Conservation (phyloP, 2,888 invertebrate species). For the Pandemis corylana region DNA sequence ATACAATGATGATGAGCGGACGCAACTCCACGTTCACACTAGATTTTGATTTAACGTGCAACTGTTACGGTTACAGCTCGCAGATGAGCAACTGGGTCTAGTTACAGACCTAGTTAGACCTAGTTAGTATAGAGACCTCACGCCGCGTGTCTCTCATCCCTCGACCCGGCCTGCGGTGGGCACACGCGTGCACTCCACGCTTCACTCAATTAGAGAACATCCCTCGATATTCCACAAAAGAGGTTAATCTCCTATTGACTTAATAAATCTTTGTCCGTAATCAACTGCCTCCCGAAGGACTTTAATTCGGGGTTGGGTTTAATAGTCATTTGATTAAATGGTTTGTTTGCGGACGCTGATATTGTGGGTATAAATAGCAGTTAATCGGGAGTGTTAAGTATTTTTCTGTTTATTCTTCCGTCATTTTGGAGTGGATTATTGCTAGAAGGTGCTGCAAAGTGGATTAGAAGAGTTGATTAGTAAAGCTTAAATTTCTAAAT, state of each 20-base stretch:
- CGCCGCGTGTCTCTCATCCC: background rate
- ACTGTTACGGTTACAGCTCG: too few relatives aligned
- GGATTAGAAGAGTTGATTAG: background rate
- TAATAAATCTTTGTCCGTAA: conserved; percentile 50
- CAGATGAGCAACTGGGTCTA: too few relatives aligned
- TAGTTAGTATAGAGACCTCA: too few relatives aligned
- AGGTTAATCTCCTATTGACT: conserved; percentile 63
- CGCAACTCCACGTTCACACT: too few relatives aligned
- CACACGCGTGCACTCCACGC: conserved; percentile 46
- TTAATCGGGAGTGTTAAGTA: background rate
- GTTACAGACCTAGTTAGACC: too few relatives aligned
- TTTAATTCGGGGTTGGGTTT: conserved; percentile 18
- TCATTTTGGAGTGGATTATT: conserved; percentile 5
- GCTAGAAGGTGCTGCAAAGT: background rate
- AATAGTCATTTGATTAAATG: conserved; percentile 29
- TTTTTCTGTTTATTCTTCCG: conserved; percentile 3
- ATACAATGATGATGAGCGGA: too few relatives aligned
- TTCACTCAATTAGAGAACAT: conserved; percentile 56
- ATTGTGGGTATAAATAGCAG: conserved; percentile 1
- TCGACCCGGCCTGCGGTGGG: conserved; percentile 42
- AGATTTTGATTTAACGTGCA: too few relatives aligned
- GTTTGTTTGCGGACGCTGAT: conserved; percentile 21
- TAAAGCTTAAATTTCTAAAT: too few relatives aligned
- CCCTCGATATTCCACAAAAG: conserved; percentile 47
- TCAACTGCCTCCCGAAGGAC: conserved; percentile 28